Evolutionary conservation across 2,113 vertebrate genomes (phyloP).

Genomic region (Shinisaurus crocodilurus): DNA sequence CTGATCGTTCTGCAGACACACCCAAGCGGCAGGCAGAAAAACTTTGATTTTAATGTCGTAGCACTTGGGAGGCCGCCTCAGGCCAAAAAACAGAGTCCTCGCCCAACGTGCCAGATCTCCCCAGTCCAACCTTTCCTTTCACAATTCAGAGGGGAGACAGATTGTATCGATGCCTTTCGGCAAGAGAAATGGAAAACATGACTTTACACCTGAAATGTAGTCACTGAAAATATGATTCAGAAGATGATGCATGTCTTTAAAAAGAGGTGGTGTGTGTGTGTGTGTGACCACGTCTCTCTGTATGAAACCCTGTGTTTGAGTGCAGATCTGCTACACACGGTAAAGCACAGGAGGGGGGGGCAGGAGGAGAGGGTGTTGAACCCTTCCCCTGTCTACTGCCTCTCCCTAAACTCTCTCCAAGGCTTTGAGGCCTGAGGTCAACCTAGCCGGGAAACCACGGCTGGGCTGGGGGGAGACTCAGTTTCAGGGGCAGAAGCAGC

Average conservation of each 20-base stretch:
- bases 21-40: not conserved
- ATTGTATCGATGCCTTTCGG: not conserved
- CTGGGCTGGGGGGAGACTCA: not conserved
- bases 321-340: not conserved
- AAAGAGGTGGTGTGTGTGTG: not conserved
- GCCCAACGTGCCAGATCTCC: not conserved
- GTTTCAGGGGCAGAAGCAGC: too few relatives aligned
- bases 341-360: too few relatives aligned
- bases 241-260: not conserved
- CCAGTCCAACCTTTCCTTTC: not conserved
- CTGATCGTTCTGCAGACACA: not conserved
- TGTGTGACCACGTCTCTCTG: not conserved
- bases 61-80: not conserved
- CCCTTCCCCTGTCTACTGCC: too few relatives aligned
- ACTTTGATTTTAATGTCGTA: not conserved
- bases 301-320: too few relatives aligned
- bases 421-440: not conserved
- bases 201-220: not conserved
- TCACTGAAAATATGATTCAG: not conserved
- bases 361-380: too few relatives aligned
- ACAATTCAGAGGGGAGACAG: not conserved
- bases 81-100: not conserved
- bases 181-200: slow-evolving; percentile 9
- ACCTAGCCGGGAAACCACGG: not conserved
- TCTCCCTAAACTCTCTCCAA: not conserved